Base-by-base conservation (phyloP, 2,797 vertebrate species). In the Mormyrus hasselquistii region DNA sequence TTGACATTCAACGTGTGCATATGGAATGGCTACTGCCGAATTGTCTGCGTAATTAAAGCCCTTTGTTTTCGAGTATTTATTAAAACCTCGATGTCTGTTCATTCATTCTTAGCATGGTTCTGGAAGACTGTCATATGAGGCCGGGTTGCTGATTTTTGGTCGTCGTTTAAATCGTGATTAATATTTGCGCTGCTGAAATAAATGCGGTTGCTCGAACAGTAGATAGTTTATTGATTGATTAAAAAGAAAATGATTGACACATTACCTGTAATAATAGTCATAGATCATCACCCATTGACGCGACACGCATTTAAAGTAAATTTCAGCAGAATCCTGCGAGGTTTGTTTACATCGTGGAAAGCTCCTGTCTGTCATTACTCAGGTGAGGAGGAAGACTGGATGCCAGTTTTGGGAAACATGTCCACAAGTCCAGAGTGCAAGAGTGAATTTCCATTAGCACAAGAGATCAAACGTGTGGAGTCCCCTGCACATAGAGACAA, bases 381-480 rank as follows among this genome's bases (percentile, higher is more conserved):
- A 88, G 90, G 87, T 79, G 88, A 38, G 53, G 95, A 91, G 87
- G 91, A 93, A 88, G 94, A 92, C 69, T 93, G 94, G 53, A 91
- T 95, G 94, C 93, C 96, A 91, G 91, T 94, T 91, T 91, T 94
- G 93, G 97, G 96, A 44, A 93, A 93, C 92, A 92, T 94, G 89
- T 95, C 95, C 41, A 93, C 95, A 0, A 94, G 94, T 4, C 92
- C 96, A 2, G 94, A 94, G 41, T 96, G 96, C 90, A 95, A 95
- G 49, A 91, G 90, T 84, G 89, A 91, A 89, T 89, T 94, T 90
- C 90, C 95, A 59, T 94, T 93, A 90, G 94, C 95, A 7, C 91
- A 94, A 2, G 93, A 94, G 84, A 93, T 87, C 91, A 96, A 95
- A 88, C 89, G 10, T 4, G n/a, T 90, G 6, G 92, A 91, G 87